phyloP scores from a whole-genome alignment of 2,888 invertebrate species.

The Drosophila demipolita region DNA sequence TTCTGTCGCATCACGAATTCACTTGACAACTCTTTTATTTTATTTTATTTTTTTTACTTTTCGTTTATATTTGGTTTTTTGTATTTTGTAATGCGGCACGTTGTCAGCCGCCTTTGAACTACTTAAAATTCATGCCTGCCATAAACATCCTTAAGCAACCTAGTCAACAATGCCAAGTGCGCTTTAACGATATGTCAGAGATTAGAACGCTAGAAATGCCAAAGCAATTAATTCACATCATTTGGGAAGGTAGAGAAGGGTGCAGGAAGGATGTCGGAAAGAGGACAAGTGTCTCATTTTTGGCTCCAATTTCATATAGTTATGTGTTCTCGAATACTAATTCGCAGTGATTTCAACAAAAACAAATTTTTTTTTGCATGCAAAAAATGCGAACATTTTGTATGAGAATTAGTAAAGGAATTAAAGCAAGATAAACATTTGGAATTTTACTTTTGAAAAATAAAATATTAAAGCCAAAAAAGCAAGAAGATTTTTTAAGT shows the following conservation, averaged over 20 bases:
- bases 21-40: conserved; percentile 77
- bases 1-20: conserved; percentile 70
- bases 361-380: neutral
- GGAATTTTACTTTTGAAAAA: neutral
- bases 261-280: neutral
- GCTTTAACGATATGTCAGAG: conserved; percentile 78
- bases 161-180: conserved; percentile 68
- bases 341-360: neutral
- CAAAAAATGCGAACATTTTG: neutral
- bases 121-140: conserved; percentile 78
- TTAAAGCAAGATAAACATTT: neutral
- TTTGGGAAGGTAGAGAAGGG: conserved; percentile 14
- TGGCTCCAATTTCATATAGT: conserved; percentile 20
- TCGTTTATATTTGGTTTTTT: neutral
- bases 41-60: conserved; percentile 19
- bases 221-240: conserved; percentile 66
- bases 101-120: conserved; percentile 60
- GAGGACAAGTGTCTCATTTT: neutral
- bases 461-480: neutral
- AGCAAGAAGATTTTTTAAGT: neutral
- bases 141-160: conserved; percentile 75
- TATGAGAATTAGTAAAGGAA: neutral
- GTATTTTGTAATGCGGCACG: conserved; percentile 35
- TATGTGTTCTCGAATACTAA: conserved; percentile 7
- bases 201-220: conserved; percentile 60